These are phyloP conservation scores for Drosophila meridionalis DNA, from an alignment of 2,888 invertebrate genomes.

Conservation along the genomic window DNA sequence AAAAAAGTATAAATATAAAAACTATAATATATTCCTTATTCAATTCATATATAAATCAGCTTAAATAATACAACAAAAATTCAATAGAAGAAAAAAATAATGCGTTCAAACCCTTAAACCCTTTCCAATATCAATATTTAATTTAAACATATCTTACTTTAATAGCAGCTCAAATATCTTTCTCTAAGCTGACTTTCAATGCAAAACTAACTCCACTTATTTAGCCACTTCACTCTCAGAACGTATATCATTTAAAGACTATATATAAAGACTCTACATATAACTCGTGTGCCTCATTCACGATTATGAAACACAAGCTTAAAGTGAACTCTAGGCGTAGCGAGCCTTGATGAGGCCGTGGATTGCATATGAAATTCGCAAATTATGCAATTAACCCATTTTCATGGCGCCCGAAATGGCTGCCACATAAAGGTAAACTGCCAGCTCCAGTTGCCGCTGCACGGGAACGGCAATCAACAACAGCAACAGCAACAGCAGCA, in stretches of 20 bases:
- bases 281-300: neutral
- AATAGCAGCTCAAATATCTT: neutral
- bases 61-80: too few relatives aligned
- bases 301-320: slow-evolving; percentile 8
- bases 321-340: slow-evolving; percentile 14
- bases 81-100: too few relatives aligned
- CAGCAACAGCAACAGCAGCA: slow-evolving; percentile 15
- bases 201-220: neutral
- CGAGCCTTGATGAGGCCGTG: slow-evolving; percentile 19
- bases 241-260: neutral
- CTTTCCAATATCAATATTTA: too few relatives aligned
- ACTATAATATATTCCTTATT: too few relatives aligned
- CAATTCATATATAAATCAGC: too few relatives aligned
- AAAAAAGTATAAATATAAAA: too few relatives aligned
- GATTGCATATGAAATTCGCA: slow-evolving; percentile 71
- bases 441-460: slow-evolving; percentile 3
- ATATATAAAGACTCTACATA: neutral
- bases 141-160: too few relatives aligned
- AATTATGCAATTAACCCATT: slow-evolving; percentile 82
- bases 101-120: too few relatives aligned
- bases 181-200: neutral
- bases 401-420: slow-evolving; percentile 47
- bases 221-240: neutral
- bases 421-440: slow-evolving; percentile 61
- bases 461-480: slow-evolving; percentile 14